Evolutionary conservation across 2,797 vertebrate species (phyloP).

Genomic region (Phrynocephalus vlangalii): DNA sequence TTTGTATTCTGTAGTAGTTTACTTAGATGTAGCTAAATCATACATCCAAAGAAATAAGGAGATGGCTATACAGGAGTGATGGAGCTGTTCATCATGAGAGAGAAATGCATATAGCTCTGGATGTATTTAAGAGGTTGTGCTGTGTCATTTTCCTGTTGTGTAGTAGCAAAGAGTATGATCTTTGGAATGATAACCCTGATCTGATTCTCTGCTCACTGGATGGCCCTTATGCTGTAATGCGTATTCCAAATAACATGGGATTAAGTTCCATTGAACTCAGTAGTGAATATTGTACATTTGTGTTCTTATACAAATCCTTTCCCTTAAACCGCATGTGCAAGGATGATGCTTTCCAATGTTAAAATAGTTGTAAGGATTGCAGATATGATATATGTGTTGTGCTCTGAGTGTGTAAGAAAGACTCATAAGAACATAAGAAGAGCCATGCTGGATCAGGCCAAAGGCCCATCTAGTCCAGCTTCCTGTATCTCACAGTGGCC

Average conservation of each 20-base stretch:
- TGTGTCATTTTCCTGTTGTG: slow-evolving; percentile 11
- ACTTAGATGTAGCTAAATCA: slow-evolving; percentile 65
- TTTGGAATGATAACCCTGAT: background rate
- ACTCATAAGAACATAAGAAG: background rate
- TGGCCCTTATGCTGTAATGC: background rate
- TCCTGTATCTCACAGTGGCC: no score
- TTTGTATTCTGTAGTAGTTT: slow-evolving; percentile 46
- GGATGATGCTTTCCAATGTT: background rate
- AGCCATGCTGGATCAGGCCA: no score
- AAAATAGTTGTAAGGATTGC: slow-evolving; percentile 1
- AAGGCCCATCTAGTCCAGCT: no score
- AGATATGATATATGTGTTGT: background rate
- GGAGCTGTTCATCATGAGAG: background rate
- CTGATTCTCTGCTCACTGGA: background rate
- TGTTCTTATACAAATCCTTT: background rate
- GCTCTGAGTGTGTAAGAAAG: background rate
- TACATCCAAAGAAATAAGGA: slow-evolving; percentile 45
- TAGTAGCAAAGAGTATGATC: slow-evolving; percentile 6
- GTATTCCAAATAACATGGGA: background rate
- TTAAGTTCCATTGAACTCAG: background rate
- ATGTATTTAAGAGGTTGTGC: slow-evolving; percentile 69
- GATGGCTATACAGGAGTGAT: background rate
- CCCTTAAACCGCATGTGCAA: background rate
- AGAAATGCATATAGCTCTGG: slow-evolving; percentile 31
- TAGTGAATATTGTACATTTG: background rate